Evolutionary conservation across 2,888 invertebrate genomes (phyloP), one percentile per base, ranked within the genome.

Genomic region (Epicampocera succincta): DNA sequence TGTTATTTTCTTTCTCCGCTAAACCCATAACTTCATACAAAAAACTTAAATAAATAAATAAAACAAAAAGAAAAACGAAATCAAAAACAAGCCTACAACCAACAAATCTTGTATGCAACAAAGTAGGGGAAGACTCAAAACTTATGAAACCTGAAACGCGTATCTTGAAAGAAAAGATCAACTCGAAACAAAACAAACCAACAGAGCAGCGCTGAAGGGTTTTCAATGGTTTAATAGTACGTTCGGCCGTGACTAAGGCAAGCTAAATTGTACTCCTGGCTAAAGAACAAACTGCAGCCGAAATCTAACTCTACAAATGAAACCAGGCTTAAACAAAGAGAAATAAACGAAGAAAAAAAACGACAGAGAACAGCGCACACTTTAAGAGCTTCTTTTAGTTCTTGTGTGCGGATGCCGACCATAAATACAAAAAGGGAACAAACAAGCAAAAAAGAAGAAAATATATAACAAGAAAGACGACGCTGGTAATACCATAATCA

Each of bases 301-400:
- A 60, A 52, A 60, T 46, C 17, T 48, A 61, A 69, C 15, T 17
- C 17, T 15, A 76, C 40, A 69, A 69, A 66, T 60, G 46, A 63
- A 72, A 72, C 25, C 29, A 29, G 44, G 72, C 66, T 29, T 66
- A 15, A 72, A 65, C 63, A 65, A 72, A 58, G 50, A 50, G 58
- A 58, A 21, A 63, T 44, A n/a, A 21, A 38, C 33, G 40, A 68
- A 50, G 5, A 33, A 29, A 21, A 63, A 44, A 9, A 48, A 38
- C 17, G 15, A 76, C 63, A 21, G 40, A 54, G 8, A 29, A 25
- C 60, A 63, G 52, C 72, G 72, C 66, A 73, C 78, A 79, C 78
- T 79, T 79, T 79, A 40, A 79, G 73, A 73, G 73, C 78, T 79
- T 73, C 78, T 46, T 79, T 73, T 73, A 52, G 38, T 15, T 77